Evolutionary conservation across 2,888 invertebrate genomes (phyloP).

Genomic region (Chloromyia formosa): DNA sequence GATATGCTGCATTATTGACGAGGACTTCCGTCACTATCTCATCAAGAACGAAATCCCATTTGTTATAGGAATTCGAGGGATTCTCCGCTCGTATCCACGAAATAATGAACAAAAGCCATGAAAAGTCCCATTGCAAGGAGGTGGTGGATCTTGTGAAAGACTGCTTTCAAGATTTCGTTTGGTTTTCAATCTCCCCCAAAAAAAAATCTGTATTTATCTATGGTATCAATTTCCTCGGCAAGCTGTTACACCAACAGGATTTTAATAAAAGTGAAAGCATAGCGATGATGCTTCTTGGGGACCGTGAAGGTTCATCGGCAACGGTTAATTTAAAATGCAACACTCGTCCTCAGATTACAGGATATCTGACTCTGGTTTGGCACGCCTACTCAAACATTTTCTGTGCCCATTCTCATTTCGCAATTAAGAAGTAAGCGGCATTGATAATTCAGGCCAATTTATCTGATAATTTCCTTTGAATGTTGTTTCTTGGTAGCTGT

Average conservation of each 20-base stretch:
- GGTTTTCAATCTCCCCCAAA: constrained; percentile 11
- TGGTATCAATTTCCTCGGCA: constrained; percentile 3
- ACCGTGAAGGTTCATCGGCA: neutral
- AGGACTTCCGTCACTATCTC: neutral
- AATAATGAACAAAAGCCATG: constrained; percentile 1
- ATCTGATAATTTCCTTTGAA: constrained; percentile 41
- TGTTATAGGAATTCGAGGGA: neutral
- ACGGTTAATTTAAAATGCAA: constrained; percentile 39
- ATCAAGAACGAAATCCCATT: neutral
- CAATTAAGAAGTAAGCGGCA: constrained; percentile 38
- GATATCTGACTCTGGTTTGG: constrained; percentile 15
- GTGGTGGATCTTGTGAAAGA: neutral
- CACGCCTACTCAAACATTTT: neutral
- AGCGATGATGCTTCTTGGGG: neutral
- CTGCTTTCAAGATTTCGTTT: neutral
- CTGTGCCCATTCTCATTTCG: constrained; percentile 22
- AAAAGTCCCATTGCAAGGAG: neutral
- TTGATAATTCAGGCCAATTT: constrained; percentile 43
- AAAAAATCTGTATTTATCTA: neutral
- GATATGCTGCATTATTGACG: neutral
- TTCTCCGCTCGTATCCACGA: neutral
- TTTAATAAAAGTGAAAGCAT: constrained; percentile 30
- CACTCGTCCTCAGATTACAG: constrained; percentile 37
- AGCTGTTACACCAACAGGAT: constrained; percentile 23
- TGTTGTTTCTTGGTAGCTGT: constrained; percentile 7